These are phyloP conservation scores for Bolborhynchus lineola DNA, from an alignment of 2,113 vertebrate genomes.

Conservation along the genomic window DNA sequence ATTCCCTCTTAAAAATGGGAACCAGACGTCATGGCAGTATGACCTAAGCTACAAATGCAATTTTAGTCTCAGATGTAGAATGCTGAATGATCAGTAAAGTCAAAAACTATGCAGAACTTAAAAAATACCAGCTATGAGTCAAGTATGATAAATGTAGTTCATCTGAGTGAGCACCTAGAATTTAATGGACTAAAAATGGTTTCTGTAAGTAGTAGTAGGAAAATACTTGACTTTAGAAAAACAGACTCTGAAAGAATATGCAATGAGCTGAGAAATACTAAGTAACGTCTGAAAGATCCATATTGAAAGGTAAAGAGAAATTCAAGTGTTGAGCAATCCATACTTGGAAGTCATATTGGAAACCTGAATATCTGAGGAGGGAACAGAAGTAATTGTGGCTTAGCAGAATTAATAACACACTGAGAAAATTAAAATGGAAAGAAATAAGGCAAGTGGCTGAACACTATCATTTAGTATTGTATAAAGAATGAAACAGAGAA, in stretches of 20 bases:
- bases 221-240: background rate
- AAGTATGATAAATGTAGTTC: background rate
- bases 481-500: background rate
- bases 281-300: rapidly evolving
- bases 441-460: background rate
- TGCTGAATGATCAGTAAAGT: background rate
- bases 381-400: background rate
- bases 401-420: background rate
- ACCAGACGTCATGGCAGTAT: background rate
- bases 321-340: background rate
- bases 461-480: background rate
- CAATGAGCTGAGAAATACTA: background rate
- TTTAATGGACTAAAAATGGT: background rate
- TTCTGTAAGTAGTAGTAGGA: background rate
- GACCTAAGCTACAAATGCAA: background rate
- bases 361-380: background rate
- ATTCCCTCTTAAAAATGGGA: background rate
- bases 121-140: background rate
- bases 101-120: background rate
- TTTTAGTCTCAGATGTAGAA: background rate
- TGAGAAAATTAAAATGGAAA: background rate
- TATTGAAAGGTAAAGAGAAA: background rate
- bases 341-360: background rate
- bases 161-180: background rate
- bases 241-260: background rate